Percentiles rank a stretch among this genome's conserved stretches.
phyloP scores from a whole-genome alignment of 1,140 invertebrate species.

The Drusus annulatus region DNA sequence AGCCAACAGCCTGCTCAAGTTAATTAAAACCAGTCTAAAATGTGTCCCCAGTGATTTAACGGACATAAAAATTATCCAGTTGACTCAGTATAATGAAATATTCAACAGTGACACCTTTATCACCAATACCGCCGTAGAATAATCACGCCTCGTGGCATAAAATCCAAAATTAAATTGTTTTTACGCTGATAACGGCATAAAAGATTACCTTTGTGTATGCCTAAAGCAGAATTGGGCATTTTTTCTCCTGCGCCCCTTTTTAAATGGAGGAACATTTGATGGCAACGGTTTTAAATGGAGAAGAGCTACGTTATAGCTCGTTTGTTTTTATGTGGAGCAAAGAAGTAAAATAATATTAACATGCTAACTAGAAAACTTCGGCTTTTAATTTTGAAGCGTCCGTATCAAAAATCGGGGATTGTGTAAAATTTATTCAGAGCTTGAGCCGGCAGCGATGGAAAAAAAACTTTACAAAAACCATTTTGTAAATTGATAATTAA shows the following conservation, averaged over 20 bases:
- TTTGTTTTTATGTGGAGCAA: conserved; percentile 51
- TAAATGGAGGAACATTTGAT: background rate
- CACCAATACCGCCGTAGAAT: background rate
- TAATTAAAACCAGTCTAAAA: too few relatives aligned
- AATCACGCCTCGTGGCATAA: conserved; percentile 5
- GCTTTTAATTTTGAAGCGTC: conserved; percentile 31
- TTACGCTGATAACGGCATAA: conserved; percentile 30
- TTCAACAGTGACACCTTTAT: conserved; percentile 23
- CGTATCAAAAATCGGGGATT: conserved; percentile 25
- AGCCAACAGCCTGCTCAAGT: too few relatives aligned
- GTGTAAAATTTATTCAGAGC: conserved; percentile 13
- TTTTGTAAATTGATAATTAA: conserved; percentile 40
- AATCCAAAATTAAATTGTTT: conserved; percentile 31
- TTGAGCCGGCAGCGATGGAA: conserved; percentile 1
- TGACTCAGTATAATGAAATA: conserved; percentile 17
- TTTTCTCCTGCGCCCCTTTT: conserved; percentile 19
- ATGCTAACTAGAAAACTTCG: conserved; percentile 54
- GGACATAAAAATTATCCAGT: background rate
- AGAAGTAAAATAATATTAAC: conserved; percentile 54
- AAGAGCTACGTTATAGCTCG: conserved; percentile 37
- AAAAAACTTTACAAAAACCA: conserved; percentile 11
- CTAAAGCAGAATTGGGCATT: conserved; percentile 17
- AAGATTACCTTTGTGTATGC: conserved; percentile 15
- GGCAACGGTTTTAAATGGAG: conserved; percentile 20
- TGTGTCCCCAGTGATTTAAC: too few relatives aligned